Evolutionary conservation across 2,113 vertebrate species (phyloP), one percentile per base, ranked within the genome.

Genomic region (Hucho hucho): DNA sequence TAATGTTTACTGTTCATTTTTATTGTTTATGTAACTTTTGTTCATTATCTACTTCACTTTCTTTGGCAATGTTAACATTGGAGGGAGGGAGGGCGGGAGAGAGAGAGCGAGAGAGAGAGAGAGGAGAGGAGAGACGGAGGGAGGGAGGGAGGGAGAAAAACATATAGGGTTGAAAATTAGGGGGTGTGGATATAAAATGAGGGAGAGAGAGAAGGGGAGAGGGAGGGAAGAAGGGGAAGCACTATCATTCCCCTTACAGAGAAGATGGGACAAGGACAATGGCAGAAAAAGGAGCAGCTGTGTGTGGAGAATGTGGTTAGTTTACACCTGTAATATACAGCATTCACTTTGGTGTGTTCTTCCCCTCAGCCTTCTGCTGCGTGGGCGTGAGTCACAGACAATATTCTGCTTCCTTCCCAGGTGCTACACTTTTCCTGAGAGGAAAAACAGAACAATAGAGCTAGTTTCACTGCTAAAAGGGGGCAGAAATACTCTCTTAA

Each of bases 41-140:
- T 32, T 6, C 6, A 32, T 32, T 32, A 32, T 32, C 32, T 32
- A 32, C 32, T 32, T 32, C 32, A 32, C 32, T 32, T 32, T 1
- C 32, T 32, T 32, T 32, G 32, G 32, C 6, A 32, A 32, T 32
- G 32, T 32, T 32, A 32, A 32, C 32, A 6, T 32, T 2, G 9
- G 29, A 24, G 11, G 11, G 61, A 64, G 61, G 11, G 68, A 75
- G 29, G 59, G 14, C 47, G 16, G 49, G 64, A 74, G 74, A 75
- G 75, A 81, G 73, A 65, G 58, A 67, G 78, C 66, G 77, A 46
- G 72, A 78, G 78, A 72, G 72, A 87, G 90, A 18, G 32, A 37
- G 32, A 1, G 32, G 32, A 3, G 32, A 37, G 32, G 32, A 32
- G 32, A 1, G 32, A 7, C 6, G 6, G 32, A 37, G 32, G 6